Conservation (phyloP, 1,140 invertebrate species). For the Zaprionus tsacasi region DNA sequence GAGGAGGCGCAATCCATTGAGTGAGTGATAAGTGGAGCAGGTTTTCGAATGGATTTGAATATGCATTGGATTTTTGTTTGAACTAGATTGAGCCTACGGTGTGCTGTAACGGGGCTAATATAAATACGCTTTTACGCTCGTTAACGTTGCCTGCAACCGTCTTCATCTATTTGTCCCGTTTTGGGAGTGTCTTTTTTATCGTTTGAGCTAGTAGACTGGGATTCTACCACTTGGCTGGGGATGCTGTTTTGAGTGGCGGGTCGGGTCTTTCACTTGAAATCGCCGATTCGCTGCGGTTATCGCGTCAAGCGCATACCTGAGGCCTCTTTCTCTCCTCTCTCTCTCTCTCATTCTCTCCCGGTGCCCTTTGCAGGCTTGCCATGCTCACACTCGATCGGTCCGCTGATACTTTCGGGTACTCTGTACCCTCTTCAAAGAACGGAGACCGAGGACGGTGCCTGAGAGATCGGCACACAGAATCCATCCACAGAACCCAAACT, state of each 20-base stretch:
- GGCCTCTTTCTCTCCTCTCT: constrained; percentile 62
- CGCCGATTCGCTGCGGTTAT: constrained; percentile 67
- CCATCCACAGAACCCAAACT: constrained; percentile 1
- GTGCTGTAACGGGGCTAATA: not conserved
- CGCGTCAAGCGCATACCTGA: constrained; percentile 68
- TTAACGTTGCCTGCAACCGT: not conserved
- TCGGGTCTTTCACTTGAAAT: constrained; percentile 30
- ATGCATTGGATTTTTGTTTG: not conserved
- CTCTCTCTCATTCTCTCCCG: not conserved
- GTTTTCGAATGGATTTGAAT: constrained; percentile 4
- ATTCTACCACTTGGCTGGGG: constrained; percentile 10
- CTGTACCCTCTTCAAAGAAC: constrained; percentile 68
- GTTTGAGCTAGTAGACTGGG: not conserved
- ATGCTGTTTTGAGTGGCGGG: constrained; percentile 10
- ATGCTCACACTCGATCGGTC: constrained; percentile 61
- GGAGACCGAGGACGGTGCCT: not conserved
- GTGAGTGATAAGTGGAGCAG: constrained; percentile 35
- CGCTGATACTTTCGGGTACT: constrained; percentile 55
- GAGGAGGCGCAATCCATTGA: not conserved
- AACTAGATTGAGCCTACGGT: not conserved
- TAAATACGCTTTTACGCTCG: constrained; percentile 1
- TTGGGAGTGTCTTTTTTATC: not conserved
- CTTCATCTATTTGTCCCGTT: constrained; percentile 3
- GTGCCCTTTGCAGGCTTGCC: constrained; percentile 39
- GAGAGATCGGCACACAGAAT: constrained; percentile 13